Evolutionary conservation across 2,888 invertebrate genomes (phyloP).

Genomic region (Sacculina carcini): DNA sequence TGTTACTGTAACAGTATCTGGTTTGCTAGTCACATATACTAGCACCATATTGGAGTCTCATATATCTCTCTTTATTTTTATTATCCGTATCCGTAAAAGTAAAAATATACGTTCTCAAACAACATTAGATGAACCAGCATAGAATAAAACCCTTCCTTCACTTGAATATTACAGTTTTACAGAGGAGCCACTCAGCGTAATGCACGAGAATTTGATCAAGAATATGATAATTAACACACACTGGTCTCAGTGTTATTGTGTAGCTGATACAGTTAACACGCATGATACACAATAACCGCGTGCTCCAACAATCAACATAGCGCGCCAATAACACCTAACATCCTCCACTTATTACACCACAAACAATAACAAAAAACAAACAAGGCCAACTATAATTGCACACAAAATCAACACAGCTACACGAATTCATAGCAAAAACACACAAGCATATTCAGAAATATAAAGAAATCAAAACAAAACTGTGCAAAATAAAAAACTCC

Average conservation of each 20-base stretch:
- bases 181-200: too few relatives aligned
- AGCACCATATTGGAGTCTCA: not conserved
- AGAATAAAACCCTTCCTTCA: too few relatives aligned
- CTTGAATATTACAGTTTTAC: too few relatives aligned
- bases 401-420: not conserved
- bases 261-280: too few relatives aligned
- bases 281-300: too few relatives aligned
- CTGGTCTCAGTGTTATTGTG: too few relatives aligned
- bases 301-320: too few relatives aligned
- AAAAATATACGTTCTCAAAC: not conserved
- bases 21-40: too few relatives aligned
- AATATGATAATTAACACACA: too few relatives aligned
- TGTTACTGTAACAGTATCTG: too few relatives aligned
- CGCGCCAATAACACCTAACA: too few relatives aligned
- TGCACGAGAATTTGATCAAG: too few relatives aligned
- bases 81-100: not conserved
- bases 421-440: not conserved
- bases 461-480: not conserved
- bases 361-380: not conserved
- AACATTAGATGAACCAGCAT: not conserved
- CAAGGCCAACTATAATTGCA: not conserved
- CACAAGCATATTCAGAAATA: not conserved
- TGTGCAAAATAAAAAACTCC: not conserved
- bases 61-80: not conserved
- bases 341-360: not conserved